Conservation (phyloP, 2,797 vertebrate species). For the Kryptolebias ocellatus region DNA sequence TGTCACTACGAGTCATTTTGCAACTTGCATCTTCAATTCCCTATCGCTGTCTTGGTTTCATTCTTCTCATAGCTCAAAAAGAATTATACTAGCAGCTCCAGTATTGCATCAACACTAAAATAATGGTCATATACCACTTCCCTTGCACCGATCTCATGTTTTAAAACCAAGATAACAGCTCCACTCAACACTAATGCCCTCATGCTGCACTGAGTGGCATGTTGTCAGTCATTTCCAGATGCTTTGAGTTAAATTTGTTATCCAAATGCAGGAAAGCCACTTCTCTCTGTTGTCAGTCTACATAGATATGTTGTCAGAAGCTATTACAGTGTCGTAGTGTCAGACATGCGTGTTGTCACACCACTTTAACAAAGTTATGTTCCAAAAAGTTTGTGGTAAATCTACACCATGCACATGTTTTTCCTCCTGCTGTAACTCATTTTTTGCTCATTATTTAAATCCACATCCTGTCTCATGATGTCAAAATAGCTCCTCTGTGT, state of each 20-base stretch:
- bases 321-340: constrained; percentile 24
- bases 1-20: neutral
- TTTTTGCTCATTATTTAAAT: constrained; percentile 32
- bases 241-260: constrained; percentile 49
- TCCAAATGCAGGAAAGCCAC: constrained; percentile 33
- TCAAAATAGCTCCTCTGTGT: constrained; percentile 5
- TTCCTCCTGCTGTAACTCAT: constrained; percentile 17
- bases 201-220: constrained; percentile 23
- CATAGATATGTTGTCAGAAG: constrained; percentile 19
- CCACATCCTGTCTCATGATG: constrained; percentile 20
- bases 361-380: constrained; percentile 55
- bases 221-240: constrained; percentile 41
- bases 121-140: constrained; percentile 13
- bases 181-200: constrained; percentile 13
- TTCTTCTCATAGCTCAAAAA: constrained; percentile 1
- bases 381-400: constrained; percentile 44
- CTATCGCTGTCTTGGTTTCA: neutral
- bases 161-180: constrained; percentile 28
- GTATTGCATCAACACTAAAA: constrained; percentile 1
- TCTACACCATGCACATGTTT: constrained; percentile 12
- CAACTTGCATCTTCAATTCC: neutral
- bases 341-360: constrained; percentile 33
- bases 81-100: neutral
- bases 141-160: constrained; percentile 12
- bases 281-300: constrained; percentile 42